Percentiles rank a stretch among this genome's conserved stretches.
phyloP scores from a whole-genome alignment of 1,140 invertebrate genomes.

The Lucilia cuprina region DNA sequence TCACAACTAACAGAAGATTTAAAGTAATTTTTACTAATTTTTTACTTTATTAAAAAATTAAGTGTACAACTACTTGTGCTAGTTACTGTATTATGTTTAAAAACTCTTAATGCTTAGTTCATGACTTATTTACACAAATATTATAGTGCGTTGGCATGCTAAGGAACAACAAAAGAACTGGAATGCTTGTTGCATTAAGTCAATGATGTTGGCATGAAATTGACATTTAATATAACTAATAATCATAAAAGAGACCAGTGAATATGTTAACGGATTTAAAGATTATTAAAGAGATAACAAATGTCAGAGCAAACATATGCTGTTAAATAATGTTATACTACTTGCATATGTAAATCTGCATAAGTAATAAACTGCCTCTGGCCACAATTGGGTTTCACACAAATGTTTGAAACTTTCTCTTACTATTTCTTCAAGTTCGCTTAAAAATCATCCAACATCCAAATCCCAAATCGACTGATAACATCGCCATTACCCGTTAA shows the following conservation, averaged over 20 bases:
- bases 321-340: too few relatives aligned
- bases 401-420: too few relatives aligned
- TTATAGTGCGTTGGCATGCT: background rate
- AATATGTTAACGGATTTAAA: background rate
- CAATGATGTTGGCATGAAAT: background rate
- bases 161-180: background rate
- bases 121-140: background rate
- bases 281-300: background rate
- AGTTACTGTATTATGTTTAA: background rate
- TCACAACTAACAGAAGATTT: too few relatives aligned
- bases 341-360: too few relatives aligned
- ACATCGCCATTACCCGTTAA: too few relatives aligned
- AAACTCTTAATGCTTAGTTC: background rate
- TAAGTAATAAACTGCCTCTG: too few relatives aligned
- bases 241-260: background rate
- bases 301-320: background rate
- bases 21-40: too few relatives aligned
- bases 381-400: too few relatives aligned
- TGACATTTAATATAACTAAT: slow-evolving; percentile 11
- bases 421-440: too few relatives aligned
- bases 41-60: too few relatives aligned
- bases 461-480: too few relatives aligned
- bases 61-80: background rate
- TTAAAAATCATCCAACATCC: too few relatives aligned
- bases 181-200: background rate